Conservation (phyloP, 2,888 invertebrate species). For the Troides oblongomaculatus region DNA sequence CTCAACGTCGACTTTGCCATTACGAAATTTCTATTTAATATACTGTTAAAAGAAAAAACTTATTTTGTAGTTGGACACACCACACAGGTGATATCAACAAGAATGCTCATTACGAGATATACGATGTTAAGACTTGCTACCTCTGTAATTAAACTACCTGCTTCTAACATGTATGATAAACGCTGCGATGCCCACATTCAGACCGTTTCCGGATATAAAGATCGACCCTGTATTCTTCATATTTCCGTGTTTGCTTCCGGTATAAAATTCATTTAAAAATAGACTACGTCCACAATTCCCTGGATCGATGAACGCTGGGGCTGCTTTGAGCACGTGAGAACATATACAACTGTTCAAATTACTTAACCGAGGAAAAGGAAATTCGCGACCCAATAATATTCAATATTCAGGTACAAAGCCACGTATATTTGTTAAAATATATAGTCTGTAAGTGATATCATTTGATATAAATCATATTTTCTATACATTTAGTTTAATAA, state of each 20-base stretch:
- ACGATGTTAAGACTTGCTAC: too few species aligned
- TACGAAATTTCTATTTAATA: background rate
- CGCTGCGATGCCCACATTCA: too few species aligned
- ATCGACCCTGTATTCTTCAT: too few species aligned
- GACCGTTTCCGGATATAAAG: too few species aligned
- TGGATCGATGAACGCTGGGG: constrained; percentile 32
- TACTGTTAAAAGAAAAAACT: background rate
- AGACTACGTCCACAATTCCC: background rate
- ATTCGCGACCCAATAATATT: constrained; percentile 27
- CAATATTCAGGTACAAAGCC: background rate
- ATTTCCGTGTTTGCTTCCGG: background rate
- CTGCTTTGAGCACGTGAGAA: constrained; percentile 57
- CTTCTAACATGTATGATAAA: too few species aligned
- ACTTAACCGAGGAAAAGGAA: constrained; percentile 52
- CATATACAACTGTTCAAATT: constrained; percentile 65
- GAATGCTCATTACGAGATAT: too few species aligned
- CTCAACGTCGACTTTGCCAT: background rate
- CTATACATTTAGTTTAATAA: too few species aligned
- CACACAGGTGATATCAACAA: too few species aligned
- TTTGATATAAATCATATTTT: background rate
- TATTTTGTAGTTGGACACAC: too few species aligned
- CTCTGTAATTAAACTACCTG: too few species aligned
- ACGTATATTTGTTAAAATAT: background rate
- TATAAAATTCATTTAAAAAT: background rate
- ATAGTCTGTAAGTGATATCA: background rate